Conservation (phyloP, 2,888 invertebrate species). For the Gryllus longicercus region DNA sequence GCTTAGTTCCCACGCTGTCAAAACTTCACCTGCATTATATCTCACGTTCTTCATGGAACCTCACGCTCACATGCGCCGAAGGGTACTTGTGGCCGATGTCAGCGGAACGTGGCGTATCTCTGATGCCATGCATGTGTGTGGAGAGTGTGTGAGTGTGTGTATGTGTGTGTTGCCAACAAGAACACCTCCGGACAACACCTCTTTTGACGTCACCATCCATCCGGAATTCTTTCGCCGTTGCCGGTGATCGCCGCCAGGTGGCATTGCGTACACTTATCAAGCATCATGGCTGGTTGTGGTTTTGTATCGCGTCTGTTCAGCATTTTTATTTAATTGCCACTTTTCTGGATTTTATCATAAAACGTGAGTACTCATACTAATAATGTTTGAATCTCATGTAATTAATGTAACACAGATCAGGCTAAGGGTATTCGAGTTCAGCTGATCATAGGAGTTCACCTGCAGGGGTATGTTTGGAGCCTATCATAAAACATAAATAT, state of each 20-base stretch:
- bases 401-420: neutral
- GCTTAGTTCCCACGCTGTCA: no score
- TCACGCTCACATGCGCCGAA: no score
- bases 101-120: no score
- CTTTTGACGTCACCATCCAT: neutral
- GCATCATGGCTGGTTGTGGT: neutral
- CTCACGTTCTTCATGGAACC: no score
- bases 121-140: no score
- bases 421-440: neutral
- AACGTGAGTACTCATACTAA: neutral
- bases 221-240: neutral
- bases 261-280: neutral
- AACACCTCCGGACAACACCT: neutral
- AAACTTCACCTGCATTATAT: no score
- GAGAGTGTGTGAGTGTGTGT: no score
- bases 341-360: neutral
- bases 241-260: neutral
- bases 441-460: neutral
- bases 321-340: neutral
- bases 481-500: neutral
- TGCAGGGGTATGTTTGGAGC: neutral
- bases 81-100: no score
- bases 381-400: neutral
- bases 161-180: no score
- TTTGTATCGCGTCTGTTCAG: neutral